Base-by-base conservation (phyloP, 2,113 vertebrate genomes). In the Neodon shergylaensis region DNA sequence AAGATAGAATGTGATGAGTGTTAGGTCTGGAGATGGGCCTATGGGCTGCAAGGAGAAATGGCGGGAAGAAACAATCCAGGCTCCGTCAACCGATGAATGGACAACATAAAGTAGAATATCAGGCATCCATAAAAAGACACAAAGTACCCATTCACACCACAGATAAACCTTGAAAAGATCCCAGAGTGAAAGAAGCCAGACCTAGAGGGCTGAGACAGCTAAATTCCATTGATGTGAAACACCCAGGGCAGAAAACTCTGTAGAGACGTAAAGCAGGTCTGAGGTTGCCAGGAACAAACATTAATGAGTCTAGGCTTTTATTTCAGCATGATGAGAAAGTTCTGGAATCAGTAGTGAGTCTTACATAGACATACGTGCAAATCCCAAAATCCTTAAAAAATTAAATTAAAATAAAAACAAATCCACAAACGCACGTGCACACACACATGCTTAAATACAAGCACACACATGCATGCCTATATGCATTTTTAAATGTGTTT, bases 141-240 rank as follows among this genome's bases (percentile, higher is more conserved):
- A 4, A 68, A 21, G 58, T 12, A 4, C 39, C 0, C 5, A 63
- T 9, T 24, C 47, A 7, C 3, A 16, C 58, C 19, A 1, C 26
- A 52, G 63, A 36, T 2, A 52, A 70, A 14, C 26, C 78, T 26
- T 54, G 24, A 86, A 24, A 72, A 73, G 8, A 1, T 21, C 5
- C 3, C 3, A 36, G 49, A 42, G 42, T 24, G 42, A 72, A 49
- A 14, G 28, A 84, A 84, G 63, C 70, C 72, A 89, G 92, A 24
- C 68, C 22, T 12, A 47, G 36, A 94, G 72, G 63, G 19, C 52
- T 9, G 8, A 0, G 24, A 31, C 14, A 1, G 28, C 21, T 13
- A 2, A 21, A 44, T 54, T 92, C 52, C 78, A 26, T 26, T 72
- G 24, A 0, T 36, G 49, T 68, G 65, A 85, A 36, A 13, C 31